A percentile compares a stretch with the other conserved stretches of the same genome.
phyloP scores from a whole-genome alignment of 2,888 invertebrate species.

The Allacma fusca region DNA sequence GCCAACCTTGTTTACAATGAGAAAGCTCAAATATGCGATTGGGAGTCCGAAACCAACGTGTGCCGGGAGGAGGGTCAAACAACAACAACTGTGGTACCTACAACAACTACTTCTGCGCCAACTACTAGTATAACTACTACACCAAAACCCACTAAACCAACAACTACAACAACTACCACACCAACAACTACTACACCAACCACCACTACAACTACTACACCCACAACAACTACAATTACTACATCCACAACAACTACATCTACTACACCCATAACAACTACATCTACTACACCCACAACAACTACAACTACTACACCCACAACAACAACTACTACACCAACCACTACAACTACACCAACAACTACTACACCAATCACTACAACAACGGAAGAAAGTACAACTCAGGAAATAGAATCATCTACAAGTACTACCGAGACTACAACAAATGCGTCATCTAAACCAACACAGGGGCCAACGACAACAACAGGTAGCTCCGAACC shows the following conservation, averaged over 20 bases:
- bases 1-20: constrained; percentile 18
- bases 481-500: background rate
- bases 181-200: background rate
- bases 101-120: background rate
- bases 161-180: background rate
- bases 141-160: background rate
- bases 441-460: background rate
- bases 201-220: background rate
- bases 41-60: background rate
- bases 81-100: background rate
- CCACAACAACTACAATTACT: background rate
- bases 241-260: background rate
- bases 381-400: too few relatives aligned
- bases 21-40: background rate
- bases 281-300: constrained; percentile 4
- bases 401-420: too few relatives aligned
- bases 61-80: background rate
- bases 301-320: background rate
- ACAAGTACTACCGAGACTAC: background rate
- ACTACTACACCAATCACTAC: background rate
- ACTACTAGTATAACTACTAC: background rate
- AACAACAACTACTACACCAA: background rate
- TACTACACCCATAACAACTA: background rate
- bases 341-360: background rate
- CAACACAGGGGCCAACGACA: background rate